phyloP scores from a whole-genome alignment of 1,140 invertebrate genomes.

The Achatina immaculata region DNA sequence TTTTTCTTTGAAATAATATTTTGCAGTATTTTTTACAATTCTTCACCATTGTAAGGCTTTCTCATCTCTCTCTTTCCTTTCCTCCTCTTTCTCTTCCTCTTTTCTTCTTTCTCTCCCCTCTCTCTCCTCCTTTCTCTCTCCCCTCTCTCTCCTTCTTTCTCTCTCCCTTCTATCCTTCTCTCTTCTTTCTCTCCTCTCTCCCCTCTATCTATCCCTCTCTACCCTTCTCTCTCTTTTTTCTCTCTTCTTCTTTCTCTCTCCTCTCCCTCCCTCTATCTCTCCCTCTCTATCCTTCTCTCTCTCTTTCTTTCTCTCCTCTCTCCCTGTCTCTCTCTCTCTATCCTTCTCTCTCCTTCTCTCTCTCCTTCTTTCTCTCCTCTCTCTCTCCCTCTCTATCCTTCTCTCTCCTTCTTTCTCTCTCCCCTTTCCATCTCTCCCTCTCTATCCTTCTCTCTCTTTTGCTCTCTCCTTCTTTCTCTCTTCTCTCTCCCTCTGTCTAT shows the following conservation, averaged over 20 bases:
- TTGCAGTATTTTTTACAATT: too few species aligned
- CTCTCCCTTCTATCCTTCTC: background rate
- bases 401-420: background rate
- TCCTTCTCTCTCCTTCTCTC: background rate
- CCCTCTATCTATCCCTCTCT: background rate
- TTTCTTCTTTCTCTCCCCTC: background rate
- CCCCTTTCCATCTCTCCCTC: too few species aligned
- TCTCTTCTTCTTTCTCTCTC: background rate
- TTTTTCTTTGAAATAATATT: too few species aligned
- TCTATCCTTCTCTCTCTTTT: too few species aligned
- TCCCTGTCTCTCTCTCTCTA: too few species aligned
- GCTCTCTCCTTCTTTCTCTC: too few species aligned
- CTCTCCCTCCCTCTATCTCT: too few species aligned
- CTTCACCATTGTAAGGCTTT: too few species aligned
- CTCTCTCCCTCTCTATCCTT: background rate
- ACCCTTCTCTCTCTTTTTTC: background rate
- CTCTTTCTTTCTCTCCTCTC: too few species aligned
- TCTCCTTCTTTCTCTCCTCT: background rate
- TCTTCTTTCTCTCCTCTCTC: too few species aligned
- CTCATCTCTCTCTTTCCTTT: too few species aligned
- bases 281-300: too few species aligned
- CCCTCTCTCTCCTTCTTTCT: constrained; percentile 4
- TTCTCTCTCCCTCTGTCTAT: background rate
- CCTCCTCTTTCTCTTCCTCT: constrained; percentile 8
- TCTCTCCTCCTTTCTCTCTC: background rate